Conservation (phyloP, 37 sponge, comb jelly and placozoan species). For the Diacarnus erythraeanus region DNA sequence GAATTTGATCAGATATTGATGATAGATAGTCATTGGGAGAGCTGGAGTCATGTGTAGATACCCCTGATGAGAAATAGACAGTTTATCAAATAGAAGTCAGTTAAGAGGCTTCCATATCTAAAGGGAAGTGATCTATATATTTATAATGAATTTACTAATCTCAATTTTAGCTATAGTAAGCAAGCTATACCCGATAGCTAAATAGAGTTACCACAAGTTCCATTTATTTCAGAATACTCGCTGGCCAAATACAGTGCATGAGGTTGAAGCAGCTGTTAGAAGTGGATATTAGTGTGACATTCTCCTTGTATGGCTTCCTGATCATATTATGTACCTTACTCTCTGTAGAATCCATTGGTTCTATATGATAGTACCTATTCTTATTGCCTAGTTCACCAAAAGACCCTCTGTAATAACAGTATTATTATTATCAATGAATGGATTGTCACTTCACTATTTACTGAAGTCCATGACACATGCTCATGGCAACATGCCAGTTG, state of each 20-base stretch:
- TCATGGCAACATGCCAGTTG: slow-evolving; percentile 61
- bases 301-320: too few species aligned
- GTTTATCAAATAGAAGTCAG: too few species aligned
- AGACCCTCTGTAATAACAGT: slow-evolving; percentile 43
- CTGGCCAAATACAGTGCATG: slow-evolving; percentile 35
- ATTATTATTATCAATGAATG: neutral
- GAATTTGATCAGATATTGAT: neutral
- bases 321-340: neutral
- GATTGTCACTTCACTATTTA: slow-evolving; percentile 2
- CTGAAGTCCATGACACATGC: slow-evolving; percentile 72
- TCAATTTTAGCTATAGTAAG: too few species aligned
- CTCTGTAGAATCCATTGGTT: slow-evolving; percentile 41
- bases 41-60: too few species aligned
- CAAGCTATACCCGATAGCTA: too few species aligned
- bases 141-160: too few species aligned
- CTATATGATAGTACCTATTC: slow-evolving; percentile 48
- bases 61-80: too few species aligned
- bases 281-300: too few species aligned
- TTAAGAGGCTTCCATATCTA: too few species aligned
- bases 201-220: slow-evolving; percentile 53
- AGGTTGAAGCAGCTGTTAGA: slow-evolving; percentile 27
- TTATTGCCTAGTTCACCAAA: slow-evolving; percentile 49
- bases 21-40: too few species aligned
- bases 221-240: slow-evolving; percentile 3
- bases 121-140: too few species aligned